Evolutionary conservation across 2,113 vertebrate genomes (phyloP).

Genomic region (Lasiurus borealis): DNA sequence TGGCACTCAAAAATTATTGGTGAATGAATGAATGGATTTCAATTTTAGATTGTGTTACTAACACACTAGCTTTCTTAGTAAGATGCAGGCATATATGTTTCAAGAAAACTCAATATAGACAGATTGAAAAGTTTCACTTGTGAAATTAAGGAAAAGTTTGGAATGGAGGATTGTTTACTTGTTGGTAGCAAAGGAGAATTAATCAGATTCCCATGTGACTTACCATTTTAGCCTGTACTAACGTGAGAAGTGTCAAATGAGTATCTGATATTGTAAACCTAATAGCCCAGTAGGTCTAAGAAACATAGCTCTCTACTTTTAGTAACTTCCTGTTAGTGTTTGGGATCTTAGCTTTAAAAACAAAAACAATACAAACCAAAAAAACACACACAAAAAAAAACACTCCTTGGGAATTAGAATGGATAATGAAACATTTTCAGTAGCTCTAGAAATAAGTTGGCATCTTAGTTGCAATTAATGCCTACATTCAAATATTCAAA

Average conservation of each 20-base stretch:
- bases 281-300: background rate
- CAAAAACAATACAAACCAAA: background rate
- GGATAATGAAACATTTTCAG: conserved; percentile 23
- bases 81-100: background rate
- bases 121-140: background rate
- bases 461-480: background rate
- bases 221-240: background rate
- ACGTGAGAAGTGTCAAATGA: background rate
- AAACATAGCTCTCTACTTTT: background rate
- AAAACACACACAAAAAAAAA: background rate
- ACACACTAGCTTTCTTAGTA: background rate
- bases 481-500: conserved; percentile 10
- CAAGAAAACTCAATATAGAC: background rate
- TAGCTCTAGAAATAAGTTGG: conserved; percentile 30
- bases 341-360: background rate
- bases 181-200: background rate
- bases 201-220: background rate
- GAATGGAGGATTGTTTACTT: background rate
- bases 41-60: conserved; percentile 7
- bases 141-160: background rate
- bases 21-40: conserved; percentile 32
- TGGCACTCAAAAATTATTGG: background rate
- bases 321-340: background rate
- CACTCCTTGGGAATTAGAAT: background rate
- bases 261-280: background rate